Conservation (phyloP, 2,797 vertebrate species). For the Phoeniculus purpureus region DNA sequence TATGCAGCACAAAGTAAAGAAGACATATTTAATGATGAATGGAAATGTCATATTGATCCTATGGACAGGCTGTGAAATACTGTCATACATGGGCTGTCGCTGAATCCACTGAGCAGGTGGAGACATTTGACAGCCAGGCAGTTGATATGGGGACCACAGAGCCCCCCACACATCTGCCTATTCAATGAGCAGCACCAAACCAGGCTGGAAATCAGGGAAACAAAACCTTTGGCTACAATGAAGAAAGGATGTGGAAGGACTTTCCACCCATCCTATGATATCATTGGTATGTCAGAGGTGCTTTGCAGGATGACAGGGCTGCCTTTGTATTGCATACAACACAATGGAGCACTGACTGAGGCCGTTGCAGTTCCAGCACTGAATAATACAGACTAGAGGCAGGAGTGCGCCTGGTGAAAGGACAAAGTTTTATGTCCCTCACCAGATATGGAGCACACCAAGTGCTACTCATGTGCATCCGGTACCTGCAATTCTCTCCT, state of each 20-base stretch:
- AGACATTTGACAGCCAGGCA: not conserved
- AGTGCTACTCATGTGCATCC: not conserved
- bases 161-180: fast-evolving
- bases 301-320: not conserved
- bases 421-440: not conserved
- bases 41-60: slow-evolving; percentile 74
- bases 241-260: not conserved
- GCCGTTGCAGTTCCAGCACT: not conserved
- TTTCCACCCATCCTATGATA: not conserved
- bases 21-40: slow-evolving; percentile 70
- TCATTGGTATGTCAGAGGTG: not conserved
- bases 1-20: slow-evolving; percentile 67
- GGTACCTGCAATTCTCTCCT: fast-evolving
- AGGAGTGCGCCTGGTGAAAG: not conserved
- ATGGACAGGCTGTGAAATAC: slow-evolving; percentile 65
- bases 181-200: fast-evolving
- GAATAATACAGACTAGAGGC: not conserved
- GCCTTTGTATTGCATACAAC: fast-evolving
- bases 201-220: not conserved
- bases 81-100: not conserved
- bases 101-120: not conserved
- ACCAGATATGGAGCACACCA: not conserved
- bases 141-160: not conserved
- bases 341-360: fast-evolving
- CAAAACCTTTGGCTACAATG: not conserved